Evolutionary conservation across 64 coral and sea anemone species (phyloP).

Genomic region (Stichodactyla helianthus): DNA sequence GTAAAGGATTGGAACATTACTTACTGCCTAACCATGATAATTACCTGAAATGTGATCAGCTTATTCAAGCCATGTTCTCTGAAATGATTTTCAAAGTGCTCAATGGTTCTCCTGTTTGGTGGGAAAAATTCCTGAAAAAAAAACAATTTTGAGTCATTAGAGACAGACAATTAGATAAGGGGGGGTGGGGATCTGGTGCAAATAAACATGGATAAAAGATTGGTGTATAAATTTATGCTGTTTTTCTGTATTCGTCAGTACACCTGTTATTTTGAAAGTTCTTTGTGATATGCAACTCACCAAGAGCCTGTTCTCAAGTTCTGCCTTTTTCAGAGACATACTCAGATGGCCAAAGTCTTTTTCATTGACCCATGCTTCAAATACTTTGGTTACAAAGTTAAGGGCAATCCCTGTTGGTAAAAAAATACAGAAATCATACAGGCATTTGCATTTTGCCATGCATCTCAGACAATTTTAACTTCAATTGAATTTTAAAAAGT

Average conservation of each 20-base stretch:
- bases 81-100: conserved; percentile 74
- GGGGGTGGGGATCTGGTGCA: too few species aligned
- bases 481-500: too few species aligned
- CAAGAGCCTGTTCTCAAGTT: conserved; percentile 80
- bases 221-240: too few species aligned
- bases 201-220: too few species aligned
- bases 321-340: conserved; percentile 70
- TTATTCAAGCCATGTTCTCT: conserved; percentile 75
- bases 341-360: conserved; percentile 75
- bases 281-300: conserved; percentile 40
- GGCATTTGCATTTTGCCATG: too few species aligned
- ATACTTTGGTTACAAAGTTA: conserved; percentile 83
- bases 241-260: not conserved
- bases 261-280: not conserved
- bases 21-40: too few species aligned
- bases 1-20: too few species aligned
- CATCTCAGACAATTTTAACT: too few species aligned
- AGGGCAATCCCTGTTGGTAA: conserved; percentile 72
- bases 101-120: conserved; percentile 69
- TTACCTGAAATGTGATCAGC: conserved; percentile 81
- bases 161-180: too few species aligned
- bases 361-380: conserved; percentile 70
- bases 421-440: not conserved
- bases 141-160: not conserved
- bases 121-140: conserved; percentile 79